Evolutionary conservation across 2,888 invertebrate species (phyloP).

Genomic region (Microchrysa polita): DNA sequence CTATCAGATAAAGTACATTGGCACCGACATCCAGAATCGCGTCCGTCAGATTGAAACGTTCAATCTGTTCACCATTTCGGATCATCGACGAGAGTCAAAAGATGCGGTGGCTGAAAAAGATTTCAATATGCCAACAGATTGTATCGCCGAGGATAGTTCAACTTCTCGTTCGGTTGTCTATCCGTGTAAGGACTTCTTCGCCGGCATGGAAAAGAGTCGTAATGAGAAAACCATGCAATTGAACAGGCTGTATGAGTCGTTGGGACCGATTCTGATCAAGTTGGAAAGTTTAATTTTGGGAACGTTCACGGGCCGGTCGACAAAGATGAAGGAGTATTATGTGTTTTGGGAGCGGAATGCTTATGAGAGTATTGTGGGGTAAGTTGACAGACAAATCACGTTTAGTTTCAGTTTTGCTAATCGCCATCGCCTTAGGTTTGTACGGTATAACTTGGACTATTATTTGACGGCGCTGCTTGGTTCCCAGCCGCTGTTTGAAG

Average conservation of each 20-base stretch:
- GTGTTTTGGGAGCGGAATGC: conserved; percentile 83
- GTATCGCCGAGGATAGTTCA: neutral
- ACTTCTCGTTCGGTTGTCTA: conserved; percentile 47
- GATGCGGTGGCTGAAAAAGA: neutral
- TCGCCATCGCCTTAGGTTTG: conserved; percentile 65
- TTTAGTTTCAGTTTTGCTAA: neutral
- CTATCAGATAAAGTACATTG: conserved; percentile 75
- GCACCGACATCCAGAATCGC: conserved; percentile 69
- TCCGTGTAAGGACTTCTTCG: conserved; percentile 70
- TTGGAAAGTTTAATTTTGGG: conserved; percentile 85
- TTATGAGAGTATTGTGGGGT: conserved; percentile 73
- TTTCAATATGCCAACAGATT: neutral
- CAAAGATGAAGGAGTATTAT: conserved; percentile 81
- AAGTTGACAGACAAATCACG: conserved; percentile 51
- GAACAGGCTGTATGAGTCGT: conserved; percentile 77
- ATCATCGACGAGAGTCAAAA: conserved; percentile 47
- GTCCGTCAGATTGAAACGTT: conserved; percentile 68
- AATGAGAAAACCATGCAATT: conserved; percentile 74
- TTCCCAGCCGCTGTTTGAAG: conserved; percentile 76
- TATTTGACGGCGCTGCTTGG: conserved; percentile 71
- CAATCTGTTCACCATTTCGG: conserved; percentile 64
- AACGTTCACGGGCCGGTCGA: conserved; percentile 78
- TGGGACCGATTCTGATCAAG: conserved; percentile 85
- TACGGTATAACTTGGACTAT: conserved; percentile 75
- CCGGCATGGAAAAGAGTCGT: conserved; percentile 74